These are phyloP conservation scores for Daktulosphaira vitifoliae DNA, from an alignment of 1,140 invertebrate species.

Conservation along the genomic window DNA sequence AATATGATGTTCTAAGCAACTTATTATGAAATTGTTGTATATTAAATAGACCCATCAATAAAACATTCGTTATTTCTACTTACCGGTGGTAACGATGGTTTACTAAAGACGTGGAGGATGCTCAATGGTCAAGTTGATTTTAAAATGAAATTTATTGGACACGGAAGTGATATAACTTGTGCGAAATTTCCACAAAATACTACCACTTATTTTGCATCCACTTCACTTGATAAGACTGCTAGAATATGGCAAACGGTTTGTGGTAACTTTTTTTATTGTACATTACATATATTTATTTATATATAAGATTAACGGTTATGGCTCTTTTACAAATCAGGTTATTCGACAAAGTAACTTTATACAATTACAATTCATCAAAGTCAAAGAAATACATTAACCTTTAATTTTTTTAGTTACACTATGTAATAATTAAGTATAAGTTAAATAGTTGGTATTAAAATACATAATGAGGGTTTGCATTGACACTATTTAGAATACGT, in stretches of 20 bases:
- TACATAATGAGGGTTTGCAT: too few species aligned
- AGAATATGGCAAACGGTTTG: slow-evolving; percentile 56
- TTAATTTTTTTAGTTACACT: too few species aligned
- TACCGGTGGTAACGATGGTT: slow-evolving; percentile 61
- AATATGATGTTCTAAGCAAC: too few species aligned
- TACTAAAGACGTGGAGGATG: slow-evolving; percentile 62
- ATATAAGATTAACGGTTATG: too few species aligned
- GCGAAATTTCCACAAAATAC: slow-evolving; percentile 51
- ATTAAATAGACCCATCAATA: slow-evolving; percentile 12
- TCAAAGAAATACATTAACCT: too few species aligned
- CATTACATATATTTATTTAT: neutral
- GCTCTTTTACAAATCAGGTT: slow-evolving; percentile 43
- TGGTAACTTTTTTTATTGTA: neutral
- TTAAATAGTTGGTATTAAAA: too few species aligned
- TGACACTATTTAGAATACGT: too few species aligned
- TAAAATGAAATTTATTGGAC: slow-evolving; percentile 40
- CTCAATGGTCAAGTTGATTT: slow-evolving; percentile 20
- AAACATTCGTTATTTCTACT: slow-evolving; percentile 49
- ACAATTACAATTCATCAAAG: too few species aligned
- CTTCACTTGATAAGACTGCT: slow-evolving; percentile 54
- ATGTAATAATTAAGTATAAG: too few species aligned
- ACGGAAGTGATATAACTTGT: slow-evolving; percentile 52
- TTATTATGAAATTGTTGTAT: too few species aligned
- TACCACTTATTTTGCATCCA: slow-evolving; percentile 52
- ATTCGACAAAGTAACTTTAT: neutral